Evolutionary conservation across 2,797 vertebrate genomes (phyloP).

Genomic region (Rhabdomys pumilio): DNA sequence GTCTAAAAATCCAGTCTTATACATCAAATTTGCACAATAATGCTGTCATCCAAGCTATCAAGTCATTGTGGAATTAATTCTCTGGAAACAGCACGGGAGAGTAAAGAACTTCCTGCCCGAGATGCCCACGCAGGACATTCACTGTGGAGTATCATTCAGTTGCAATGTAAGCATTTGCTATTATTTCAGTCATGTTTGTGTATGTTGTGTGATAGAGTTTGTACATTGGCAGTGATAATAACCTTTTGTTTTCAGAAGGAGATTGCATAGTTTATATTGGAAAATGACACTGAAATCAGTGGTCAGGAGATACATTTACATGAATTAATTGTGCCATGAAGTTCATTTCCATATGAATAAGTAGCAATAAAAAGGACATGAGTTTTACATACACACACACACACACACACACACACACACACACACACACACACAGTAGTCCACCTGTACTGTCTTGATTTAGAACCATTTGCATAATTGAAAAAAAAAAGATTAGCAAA

Average conservation of each 20-base stretch:
- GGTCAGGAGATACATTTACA: slow-evolving; percentile 15
- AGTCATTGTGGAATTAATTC: neutral
- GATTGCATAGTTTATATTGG: neutral
- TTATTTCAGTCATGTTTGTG: neutral
- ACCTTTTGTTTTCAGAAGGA: neutral
- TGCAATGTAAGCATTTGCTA: neutral
- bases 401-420: neutral
- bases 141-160: neutral
- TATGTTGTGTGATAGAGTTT: neutral
- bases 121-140: neutral
- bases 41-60: neutral
- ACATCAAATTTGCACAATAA: slow-evolving; percentile 10
- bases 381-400: neutral
- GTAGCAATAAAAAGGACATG: neutral
- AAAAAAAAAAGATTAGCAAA: neutral
- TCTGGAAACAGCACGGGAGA: neutral
- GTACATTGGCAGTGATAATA: neutral
- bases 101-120: neutral
- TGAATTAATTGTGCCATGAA: neutral
- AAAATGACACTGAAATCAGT: slow-evolving; percentile 48
- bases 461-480: neutral
- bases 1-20: neutral
- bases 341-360: neutral
- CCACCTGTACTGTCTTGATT: neutral
- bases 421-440: neutral